Base-by-base conservation (phyloP, 2,113 vertebrate genomes). In the Aegypius monachus region DNA sequence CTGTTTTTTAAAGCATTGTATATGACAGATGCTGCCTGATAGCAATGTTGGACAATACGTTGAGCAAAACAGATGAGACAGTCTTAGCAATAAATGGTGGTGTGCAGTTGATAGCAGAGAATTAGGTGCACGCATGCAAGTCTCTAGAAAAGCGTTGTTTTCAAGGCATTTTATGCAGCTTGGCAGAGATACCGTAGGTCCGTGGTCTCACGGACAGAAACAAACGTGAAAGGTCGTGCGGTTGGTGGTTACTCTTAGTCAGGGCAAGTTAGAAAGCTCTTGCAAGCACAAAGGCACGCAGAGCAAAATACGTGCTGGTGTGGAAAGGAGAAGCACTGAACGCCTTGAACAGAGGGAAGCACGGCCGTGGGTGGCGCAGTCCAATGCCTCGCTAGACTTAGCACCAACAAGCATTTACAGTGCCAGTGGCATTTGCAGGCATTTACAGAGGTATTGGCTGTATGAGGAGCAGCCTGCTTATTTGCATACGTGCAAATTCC, bases 1-100 rank as follows among this genome's bases (percentile, higher is more conserved):
- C 5, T n/a, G 8, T 2, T 42, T 70, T n/a, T 88, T 27, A 23
- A 80, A 42, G 59, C 1, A 0, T 23, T 58, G 32, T 18, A 4
- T 53, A 6, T 0, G 0, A 17, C 19, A 50, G 53, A 34, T 1
- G 1, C 48, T 40, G 55, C 52, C 34, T 55, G 23, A 17, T 10
- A 29, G 31, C 56, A 15, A 1, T 7, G 42, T 8, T 88, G 62
- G 52, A 55, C 58, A 27, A 36, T 7, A 6, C 0, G 0, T 40
- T 55, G 36, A 77, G 53, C 53, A 80, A 78, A 86, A 40, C 13
- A 53, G 34, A 16, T 21, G 45, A 77, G 34, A 27, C 9, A 19
- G 27, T 29, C 13, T 32, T 10, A 19, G 40, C 77, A 84, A 27
- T 38, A 66, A 83, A 50, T 8, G 38, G 31, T n/a, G 72, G 2